Evolutionary conservation across 2,113 vertebrate species (phyloP), one percentile per base, ranked within the genome.

Genomic region (Zosterops japonicus): DNA sequence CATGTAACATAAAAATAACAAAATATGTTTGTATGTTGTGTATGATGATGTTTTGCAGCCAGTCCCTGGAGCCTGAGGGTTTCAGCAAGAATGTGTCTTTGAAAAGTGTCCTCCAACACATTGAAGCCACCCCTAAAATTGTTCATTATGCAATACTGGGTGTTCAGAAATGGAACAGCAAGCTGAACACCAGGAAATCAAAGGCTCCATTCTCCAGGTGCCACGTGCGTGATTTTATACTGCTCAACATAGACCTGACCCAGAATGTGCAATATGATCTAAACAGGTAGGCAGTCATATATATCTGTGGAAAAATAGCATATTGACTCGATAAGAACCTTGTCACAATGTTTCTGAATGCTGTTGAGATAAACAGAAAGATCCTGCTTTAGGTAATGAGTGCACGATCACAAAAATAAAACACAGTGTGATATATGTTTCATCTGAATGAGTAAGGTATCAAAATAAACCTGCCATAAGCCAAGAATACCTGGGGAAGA

Each of bases 211-310:
- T 99, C 98, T 99, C 99, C 39, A 98, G 99, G 55, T 99, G 99
- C 88, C 99, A 99, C 0, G 98, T 99, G 76, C 99, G 98, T 31
- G 99, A 99, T 95, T 99, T 99, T 65, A 97, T 99, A 84, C 97
- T 99, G 96, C 99, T 99, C 65, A 99, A 99, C 70, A 98, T 98
- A 90, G 99, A 99, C 96, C 97, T 99, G 97, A 99, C 99, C 9
- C 99, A 99, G 97, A 99, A 99, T 9, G 99, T 99, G 72, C 99
- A 99, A 96, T 99, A 99, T 53, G 99, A 99, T 96, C 98, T 99
- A 8, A 99, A 99, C 96, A 98, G 99, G 99, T 99, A 96, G 91
- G 98, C n/a, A 19, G 25, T 33, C 50, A 13, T 44, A 17, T 5
- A 2, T 41, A 5, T 44, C 16, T 60, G 14, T n/a, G 46, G 52